Conservation (phyloP, 2,113 vertebrate species). For the Ceratotherium simum region DNA sequence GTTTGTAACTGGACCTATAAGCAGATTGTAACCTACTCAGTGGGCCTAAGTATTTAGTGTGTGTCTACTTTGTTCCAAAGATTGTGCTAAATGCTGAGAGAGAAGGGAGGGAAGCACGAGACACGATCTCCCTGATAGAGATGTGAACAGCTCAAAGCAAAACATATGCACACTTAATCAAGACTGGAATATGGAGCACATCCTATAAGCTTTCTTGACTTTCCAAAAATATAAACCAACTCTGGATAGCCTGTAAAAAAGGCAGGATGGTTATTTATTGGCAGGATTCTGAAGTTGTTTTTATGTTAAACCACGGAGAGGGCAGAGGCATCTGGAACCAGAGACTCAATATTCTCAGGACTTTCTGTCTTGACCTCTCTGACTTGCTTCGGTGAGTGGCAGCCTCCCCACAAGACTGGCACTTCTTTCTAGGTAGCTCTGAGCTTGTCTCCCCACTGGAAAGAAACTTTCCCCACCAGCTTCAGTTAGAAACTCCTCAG, state of each 20-base stretch:
- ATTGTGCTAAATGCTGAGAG: neutral
- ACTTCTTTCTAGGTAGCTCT: neutral
- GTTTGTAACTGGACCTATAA: neutral
- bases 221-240: neutral
- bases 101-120: neutral
- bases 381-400: neutral
- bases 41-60: neutral
- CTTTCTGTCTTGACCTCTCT: neutral
- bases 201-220: neutral
- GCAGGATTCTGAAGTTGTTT: neutral
- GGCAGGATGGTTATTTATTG: neutral
- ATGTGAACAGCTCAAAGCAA: neutral
- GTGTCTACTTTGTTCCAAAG: neutral
- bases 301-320: neutral
- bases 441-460: neutral
- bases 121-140: neutral
- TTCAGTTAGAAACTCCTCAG: neutral
- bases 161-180: neutral
- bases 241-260: neutral
- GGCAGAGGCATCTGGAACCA: neutral
- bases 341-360: neutral
- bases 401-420: neutral
- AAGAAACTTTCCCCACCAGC: neutral
- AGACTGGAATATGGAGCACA: neutral
- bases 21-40: neutral